These are phyloP conservation scores for Pogoniulus pusillus DNA, from an alignment of 2,797 vertebrate genomes.

Conservation along the genomic window DNA sequence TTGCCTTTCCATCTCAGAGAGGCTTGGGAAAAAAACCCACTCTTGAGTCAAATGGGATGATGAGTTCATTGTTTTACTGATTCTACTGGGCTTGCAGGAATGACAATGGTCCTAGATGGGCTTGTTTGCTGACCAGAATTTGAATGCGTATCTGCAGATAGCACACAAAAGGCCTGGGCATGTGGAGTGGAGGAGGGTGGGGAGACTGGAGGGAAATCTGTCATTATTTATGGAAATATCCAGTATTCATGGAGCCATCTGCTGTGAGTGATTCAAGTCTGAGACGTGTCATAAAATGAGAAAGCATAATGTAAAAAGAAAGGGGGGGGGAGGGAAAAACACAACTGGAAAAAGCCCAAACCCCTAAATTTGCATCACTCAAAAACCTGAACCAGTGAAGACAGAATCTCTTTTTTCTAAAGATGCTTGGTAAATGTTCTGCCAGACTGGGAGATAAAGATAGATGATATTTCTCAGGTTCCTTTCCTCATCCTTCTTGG, in stretches of 20 bases:
- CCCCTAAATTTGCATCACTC: neutral
- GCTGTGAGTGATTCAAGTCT: conserved; percentile 55
- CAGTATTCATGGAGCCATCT: conserved; percentile 61
- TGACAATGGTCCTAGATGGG: conserved; percentile 52
- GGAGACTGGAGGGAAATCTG: conserved; percentile 58
- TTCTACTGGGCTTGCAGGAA: conserved; percentile 51
- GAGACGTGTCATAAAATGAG: conserved; percentile 55
- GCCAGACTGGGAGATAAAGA: conserved; percentile 48
- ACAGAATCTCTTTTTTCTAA: neutral
- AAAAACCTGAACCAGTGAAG: conserved; percentile 16
- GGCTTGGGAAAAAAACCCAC: neutral
- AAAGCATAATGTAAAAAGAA: conserved; percentile 36
- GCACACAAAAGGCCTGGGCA: conserved; percentile 58
- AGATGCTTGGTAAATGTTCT: conserved; percentile 39
- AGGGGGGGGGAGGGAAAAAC: neutral
- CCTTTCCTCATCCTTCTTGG: conserved; percentile 19
- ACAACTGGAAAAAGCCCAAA: neutral
- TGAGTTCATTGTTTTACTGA: conserved; percentile 56
- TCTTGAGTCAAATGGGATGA: conserved; percentile 22
- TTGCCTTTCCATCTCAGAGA: neutral
- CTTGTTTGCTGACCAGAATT: conserved; percentile 57
- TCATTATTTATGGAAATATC: conserved; percentile 69
- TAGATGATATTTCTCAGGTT: conserved; percentile 50
- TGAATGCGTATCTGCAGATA: conserved; percentile 47
- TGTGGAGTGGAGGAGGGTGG: conserved; percentile 55